Base-by-base conservation (phyloP, 2,113 vertebrate genomes). In the Turnix velox region DNA sequence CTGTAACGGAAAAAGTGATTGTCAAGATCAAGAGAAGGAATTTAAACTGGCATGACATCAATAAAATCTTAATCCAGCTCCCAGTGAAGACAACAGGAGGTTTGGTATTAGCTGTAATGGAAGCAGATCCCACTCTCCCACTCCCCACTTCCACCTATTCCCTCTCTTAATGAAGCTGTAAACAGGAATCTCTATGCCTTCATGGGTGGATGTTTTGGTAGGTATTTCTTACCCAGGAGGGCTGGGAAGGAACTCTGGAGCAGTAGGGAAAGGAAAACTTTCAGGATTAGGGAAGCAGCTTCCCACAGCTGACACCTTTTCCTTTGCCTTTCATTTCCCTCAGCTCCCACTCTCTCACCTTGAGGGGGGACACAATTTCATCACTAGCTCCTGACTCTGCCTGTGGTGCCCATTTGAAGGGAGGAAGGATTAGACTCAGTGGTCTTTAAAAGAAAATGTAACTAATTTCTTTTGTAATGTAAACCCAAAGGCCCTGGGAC, bases 1-100 rank as follows among this genome's bases (percentile, higher is more conserved):
- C 43, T 57, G 80, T 77, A 94, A 78, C 92, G 88, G 83, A 90
- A 96, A 90, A 92, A 89, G 52, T 89, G 81, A 95, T 84, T 87
- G 72, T 93, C 46, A 72, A 88, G 79, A 93, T 67, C 59, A 54
- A 62, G 63, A 77, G 57, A 77, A 88, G 40, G 80, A 94, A 96
- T 93, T 96, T 57, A 90, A 66, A 92, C 68, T 96, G 90, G 83
- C 80, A 86, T 39, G 40, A 45, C 90, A 93, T 75, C 83, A 90
- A 74, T 68, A 87, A 23, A 87, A 77, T n/a, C 51, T 55, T 84
- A 94, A 92, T 92, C 68, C 76, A 77, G 46, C 63, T 92, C 48
- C 55, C 72, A 90, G 18, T 46, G 68, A 93, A 95, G 90, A 94
- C 76, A 94, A 88, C 13, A 58, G 46, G 23, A 69, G 20, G 82